These are phyloP conservation scores for Drosophila tsacasi DNA, from an alignment of 1,140 invertebrate species.

Conservation along the genomic window DNA sequence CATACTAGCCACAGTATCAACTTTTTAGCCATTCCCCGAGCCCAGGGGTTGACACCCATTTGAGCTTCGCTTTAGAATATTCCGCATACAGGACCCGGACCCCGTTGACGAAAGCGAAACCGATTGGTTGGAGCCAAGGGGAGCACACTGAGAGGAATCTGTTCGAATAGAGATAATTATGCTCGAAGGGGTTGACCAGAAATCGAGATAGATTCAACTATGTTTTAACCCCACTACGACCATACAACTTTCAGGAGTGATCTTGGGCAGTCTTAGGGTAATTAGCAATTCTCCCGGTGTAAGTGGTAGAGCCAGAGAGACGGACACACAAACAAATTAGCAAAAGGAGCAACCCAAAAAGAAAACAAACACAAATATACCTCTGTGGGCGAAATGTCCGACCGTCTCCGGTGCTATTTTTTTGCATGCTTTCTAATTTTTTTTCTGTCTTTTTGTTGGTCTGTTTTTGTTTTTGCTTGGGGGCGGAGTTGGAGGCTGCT, in stretches of 20 bases:
- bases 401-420: slow-evolving; percentile 47
- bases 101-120: slow-evolving; percentile 50
- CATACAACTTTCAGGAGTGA: not conserved
- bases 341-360: slow-evolving; percentile 74
- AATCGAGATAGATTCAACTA: too few species aligned
- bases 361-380: slow-evolving; percentile 67
- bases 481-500: slow-evolving; percentile 56
- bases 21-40: slow-evolving; percentile 45
- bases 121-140: slow-evolving; percentile 17
- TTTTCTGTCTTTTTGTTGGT: slow-evolving; percentile 1
- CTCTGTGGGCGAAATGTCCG: slow-evolving; percentile 51
- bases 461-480: slow-evolving; percentile 4
- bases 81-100: slow-evolving; percentile 46
- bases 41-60: slow-evolving; percentile 75
- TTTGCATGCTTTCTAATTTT: slow-evolving; percentile 1
- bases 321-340: slow-evolving; percentile 78
- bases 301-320: slow-evolving; percentile 26
- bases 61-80: slow-evolving; percentile 57
- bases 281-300: slow-evolving; percentile 5
- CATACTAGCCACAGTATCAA: slow-evolving; percentile 48
- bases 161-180: not conserved
- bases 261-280: not conserved
- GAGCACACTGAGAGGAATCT: slow-evolving; percentile 5
- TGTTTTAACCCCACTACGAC: accelerated
- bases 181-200: not conserved